phyloP scores from a whole-genome alignment of 2,888 invertebrate genomes.

The Microplitis deprimator region DNA sequence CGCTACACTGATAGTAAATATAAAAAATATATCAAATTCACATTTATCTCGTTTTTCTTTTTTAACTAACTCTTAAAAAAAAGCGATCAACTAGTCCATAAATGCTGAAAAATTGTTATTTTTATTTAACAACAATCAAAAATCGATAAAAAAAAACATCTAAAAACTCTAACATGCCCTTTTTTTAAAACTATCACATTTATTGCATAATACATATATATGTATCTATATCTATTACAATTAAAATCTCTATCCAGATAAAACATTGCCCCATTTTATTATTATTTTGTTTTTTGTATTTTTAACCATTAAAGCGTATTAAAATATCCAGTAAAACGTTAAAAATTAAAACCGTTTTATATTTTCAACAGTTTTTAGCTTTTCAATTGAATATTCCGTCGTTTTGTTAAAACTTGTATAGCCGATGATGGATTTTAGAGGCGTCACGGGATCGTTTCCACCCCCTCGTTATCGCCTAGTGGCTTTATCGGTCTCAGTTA shows the following conservation, averaged over 20 bases:
- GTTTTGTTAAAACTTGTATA: constrained; percentile 42
- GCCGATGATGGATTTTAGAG: constrained; percentile 50
- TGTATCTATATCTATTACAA: not conserved
- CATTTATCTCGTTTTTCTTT: too few relatives aligned
- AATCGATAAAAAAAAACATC: too few relatives aligned
- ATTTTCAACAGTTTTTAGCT: not conserved
- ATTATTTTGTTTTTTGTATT: not conserved
- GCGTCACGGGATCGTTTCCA: constrained; percentile 49
- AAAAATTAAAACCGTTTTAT: not conserved
- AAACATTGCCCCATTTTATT: not conserved
- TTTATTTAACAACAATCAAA: too few relatives aligned
- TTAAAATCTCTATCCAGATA: not conserved
- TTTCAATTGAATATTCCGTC: not conserved
- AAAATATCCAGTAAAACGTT: not conserved
- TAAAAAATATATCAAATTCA: too few relatives aligned
- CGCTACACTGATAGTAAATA: too few relatives aligned
- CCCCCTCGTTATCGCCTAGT: constrained; percentile 46
- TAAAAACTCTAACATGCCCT: not conserved
- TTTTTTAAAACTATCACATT: not conserved
- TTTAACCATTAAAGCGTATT: not conserved
- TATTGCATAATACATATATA: not conserved
- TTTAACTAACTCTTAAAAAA: too few relatives aligned
- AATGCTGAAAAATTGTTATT: too few relatives aligned
- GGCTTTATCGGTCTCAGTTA: constrained; percentile 41
- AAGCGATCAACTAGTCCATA: too few relatives aligned